phyloP scores from a whole-genome alignment of 30 jellyfish, hydroid and myxozoan genomes.

The Cassiopea xamachana region DNA sequence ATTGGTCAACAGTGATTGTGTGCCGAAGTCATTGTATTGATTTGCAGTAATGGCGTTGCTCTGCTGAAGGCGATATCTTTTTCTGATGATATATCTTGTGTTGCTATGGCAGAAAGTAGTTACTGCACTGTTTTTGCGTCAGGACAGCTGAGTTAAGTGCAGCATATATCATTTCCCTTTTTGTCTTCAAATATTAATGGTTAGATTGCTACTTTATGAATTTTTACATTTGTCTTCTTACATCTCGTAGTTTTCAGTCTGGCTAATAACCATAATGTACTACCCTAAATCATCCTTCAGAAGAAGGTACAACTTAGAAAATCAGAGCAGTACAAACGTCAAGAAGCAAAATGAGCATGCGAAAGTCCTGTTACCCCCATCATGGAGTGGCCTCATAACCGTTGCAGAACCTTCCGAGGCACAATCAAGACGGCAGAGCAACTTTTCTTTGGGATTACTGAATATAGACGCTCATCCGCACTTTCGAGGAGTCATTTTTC shows the following conservation, averaged over 20 bases:
- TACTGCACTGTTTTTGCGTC: too few species aligned
- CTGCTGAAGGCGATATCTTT: too few species aligned
- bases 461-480: constrained; percentile 40
- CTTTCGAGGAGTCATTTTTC: constrained; percentile 76
- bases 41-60: too few species aligned
- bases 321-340: neutral
- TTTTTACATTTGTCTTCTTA: neutral
- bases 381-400: constrained; percentile 73
- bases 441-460: constrained; percentile 60
- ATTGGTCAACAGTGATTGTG: too few species aligned
- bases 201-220: too few species aligned
- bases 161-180: too few species aligned
- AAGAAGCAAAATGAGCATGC: constrained; percentile 30
- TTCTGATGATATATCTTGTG: too few species aligned
- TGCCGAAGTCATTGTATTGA: too few species aligned
- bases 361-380: constrained; percentile 35
- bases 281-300: constrained; percentile 29
- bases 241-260: neutral
- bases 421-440: constrained; percentile 12
- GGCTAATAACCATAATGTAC: constrained; percentile 8
- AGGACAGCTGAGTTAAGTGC: too few species aligned
- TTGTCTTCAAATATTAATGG: too few species aligned
- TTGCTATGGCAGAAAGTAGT: too few species aligned
- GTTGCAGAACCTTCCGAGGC: constrained; percentile 52
- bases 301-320: neutral